Evolutionary conservation across 2,888 invertebrate genomes (phyloP), one percentile per base, ranked within the genome.

Genomic region (Molorchus minor): DNA sequence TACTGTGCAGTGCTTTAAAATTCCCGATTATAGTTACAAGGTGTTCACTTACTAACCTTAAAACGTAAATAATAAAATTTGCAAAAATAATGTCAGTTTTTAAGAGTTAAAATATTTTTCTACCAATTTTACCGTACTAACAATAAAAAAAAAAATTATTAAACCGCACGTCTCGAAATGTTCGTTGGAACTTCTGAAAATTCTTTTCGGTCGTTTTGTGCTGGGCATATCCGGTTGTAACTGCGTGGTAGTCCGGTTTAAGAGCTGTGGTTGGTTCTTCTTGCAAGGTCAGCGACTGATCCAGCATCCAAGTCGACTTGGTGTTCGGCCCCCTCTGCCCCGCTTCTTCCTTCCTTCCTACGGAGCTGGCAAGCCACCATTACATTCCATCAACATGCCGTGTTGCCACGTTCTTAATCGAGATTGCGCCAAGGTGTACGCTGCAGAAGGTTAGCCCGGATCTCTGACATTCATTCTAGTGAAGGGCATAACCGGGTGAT

Each of bases 281-380:
- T 78, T 77, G 79, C 80, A 80, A 80, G 80, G 80, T 80, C 79
- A 80, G 80, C 80, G 80, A 80, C 80, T 80, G 79, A 78, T 77
- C 77, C 77, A 76, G 74, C 77, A 75, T 71, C 71, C 52, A 52
- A 52, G 52, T 52, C 30, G 52, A 52, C 58, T 52, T 29, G 58
- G 56, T 47, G 44, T 53, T 58, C 52, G 45, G 44, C 68, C 67
- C 71, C 74, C 65, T 70, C 59, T 64, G 62, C 63, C 68, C 58
- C 71, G 69, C 73, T 69, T 75, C 75, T 79, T 79, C 78, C 79
- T 79, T 79, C 79, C 79, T 79, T 78, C 78, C 78, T 77, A 66
- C 68, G 61, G 61, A 58, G 64, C 62, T 62, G 62, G 58, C 57
- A 71, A 69, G 67, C 73, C 72, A 71, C 73, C n/a, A n/a, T n/a